phyloP scores from a whole-genome alignment of 1,140 invertebrate genomes.

The Pseudobourletiella spinata region DNA sequence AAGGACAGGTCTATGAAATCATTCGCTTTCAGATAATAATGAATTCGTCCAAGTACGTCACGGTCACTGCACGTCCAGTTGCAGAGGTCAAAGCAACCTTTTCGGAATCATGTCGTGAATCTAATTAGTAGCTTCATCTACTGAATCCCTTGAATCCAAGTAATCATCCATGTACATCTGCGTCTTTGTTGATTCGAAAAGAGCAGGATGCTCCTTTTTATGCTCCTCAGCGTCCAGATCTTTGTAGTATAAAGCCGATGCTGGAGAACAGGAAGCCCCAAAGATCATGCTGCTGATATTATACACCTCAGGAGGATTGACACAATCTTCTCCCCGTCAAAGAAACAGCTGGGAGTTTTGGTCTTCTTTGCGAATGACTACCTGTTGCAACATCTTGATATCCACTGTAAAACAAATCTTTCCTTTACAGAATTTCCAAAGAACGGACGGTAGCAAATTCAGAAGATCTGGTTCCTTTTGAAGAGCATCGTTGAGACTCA shows the following conservation, averaged over 20 bases:
- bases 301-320: no score
- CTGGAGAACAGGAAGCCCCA: no score
- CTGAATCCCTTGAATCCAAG: no score
- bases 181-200: no score
- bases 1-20: background rate
- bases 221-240: no score
- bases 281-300: no score
- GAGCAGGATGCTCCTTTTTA: no score
- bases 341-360: slow-evolving; percentile 2
- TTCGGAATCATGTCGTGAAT: background rate
- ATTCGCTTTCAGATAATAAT: no score
- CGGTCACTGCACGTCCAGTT: background rate
- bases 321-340: background rate
- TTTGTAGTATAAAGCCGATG: no score
- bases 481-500: slow-evolving; percentile 20
- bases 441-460: slow-evolving; percentile 1
- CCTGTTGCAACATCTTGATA: slow-evolving; percentile 15
- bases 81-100: background rate
- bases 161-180: no score
- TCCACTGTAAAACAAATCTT: slow-evolving; percentile 15
- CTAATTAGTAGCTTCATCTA: no score
- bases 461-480: slow-evolving; percentile 15
- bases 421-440: slow-evolving; percentile 21
- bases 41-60: background rate
- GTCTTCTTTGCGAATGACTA: background rate